A percentile compares a stretch with the other conserved stretches of the same genome.
phyloP scores from a whole-genome alignment of 2,113 vertebrate genomes.

The Mesocricetus auratus region DNA sequence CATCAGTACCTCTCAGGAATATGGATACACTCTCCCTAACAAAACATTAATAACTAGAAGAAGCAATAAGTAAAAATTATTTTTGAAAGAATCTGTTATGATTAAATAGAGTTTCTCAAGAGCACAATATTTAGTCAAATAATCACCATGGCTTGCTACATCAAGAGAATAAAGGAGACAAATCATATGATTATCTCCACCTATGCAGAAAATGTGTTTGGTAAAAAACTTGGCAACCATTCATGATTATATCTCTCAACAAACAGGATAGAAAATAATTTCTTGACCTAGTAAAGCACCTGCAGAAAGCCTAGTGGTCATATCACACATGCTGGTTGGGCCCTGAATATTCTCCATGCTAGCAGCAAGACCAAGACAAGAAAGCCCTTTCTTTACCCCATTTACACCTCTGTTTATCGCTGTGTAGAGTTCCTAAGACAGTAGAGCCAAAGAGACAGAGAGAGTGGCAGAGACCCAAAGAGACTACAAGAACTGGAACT shows the following conservation, averaged over 20 bases:
- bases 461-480: background rate
- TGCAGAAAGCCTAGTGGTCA: background rate
- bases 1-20: background rate
- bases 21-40: background rate
- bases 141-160: background rate
- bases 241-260: background rate
- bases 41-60: conserved; percentile 20
- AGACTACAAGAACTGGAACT: background rate
- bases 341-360: background rate
- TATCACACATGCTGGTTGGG: background rate
- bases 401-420: background rate
- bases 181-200: background rate
- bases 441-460: background rate
- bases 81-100: background rate
- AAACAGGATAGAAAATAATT: conserved; percentile 8
- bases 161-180: conserved; percentile 2
- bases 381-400: background rate
- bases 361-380: background rate
- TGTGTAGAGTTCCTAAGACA: background rate
- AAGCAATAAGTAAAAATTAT: background rate
- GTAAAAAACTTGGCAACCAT: background rate
- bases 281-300: background rate
- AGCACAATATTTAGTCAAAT: background rate
- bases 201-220: background rate
- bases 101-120: background rate